Evolutionary conservation across 2,888 invertebrate species (phyloP).

Genomic region (Phania funesta): DNA sequence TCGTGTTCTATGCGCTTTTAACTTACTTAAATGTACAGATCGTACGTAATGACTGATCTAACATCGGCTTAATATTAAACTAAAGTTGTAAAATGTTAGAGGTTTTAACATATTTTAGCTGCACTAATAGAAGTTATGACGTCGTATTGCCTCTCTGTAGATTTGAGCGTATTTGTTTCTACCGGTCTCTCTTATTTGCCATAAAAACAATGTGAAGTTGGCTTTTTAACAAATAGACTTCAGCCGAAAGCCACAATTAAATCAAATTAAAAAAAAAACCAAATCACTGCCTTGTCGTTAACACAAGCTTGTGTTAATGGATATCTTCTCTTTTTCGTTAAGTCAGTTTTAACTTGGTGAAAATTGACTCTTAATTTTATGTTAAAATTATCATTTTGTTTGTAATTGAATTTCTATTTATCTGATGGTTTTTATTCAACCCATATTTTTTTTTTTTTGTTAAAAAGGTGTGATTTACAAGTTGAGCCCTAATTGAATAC

Average conservation of each 20-base stretch:
- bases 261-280: neutral
- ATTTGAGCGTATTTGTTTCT: neutral
- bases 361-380: neutral
- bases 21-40: neutral
- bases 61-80: conserved; percentile 46
- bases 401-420: neutral
- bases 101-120: conserved; percentile 60
- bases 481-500: neutral
- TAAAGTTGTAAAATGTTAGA: conserved; percentile 49
- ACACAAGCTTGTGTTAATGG: neutral
- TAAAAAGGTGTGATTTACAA: conserved; percentile 36
- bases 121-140: conserved; percentile 14
- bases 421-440: no score
- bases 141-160: neutral
- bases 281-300: neutral
- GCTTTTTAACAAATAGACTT: neutral
- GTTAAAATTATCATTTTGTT: neutral
- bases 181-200: neutral
- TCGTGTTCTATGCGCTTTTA: neutral
- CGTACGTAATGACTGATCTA: conserved; percentile 14
- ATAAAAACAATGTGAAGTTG: neutral
- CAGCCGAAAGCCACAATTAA: neutral
- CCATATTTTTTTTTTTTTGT: neutral
- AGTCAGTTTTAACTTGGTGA: neutral
- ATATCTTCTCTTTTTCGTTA: neutral